Evolutionary conservation across 2,113 vertebrate genomes (phyloP).

Genomic region (Felis chaus): DNA sequence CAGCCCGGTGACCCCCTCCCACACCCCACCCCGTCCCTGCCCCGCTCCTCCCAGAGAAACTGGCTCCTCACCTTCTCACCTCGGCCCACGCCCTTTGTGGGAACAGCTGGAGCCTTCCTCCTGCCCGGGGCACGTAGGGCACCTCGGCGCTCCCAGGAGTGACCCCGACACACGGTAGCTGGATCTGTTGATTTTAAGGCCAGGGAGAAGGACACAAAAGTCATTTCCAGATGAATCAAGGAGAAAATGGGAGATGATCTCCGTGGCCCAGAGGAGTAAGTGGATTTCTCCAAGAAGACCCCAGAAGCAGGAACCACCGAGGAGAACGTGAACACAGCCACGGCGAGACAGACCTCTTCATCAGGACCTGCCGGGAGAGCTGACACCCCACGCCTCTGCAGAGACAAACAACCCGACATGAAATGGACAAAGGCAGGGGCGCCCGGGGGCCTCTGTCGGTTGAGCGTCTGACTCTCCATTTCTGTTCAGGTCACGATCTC

Average conservation of each 20-base stretch:
- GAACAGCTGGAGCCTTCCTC: accelerated
- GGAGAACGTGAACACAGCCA: background rate
- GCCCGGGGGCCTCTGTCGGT: no score
- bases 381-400: background rate
- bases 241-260: background rate
- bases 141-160: background rate
- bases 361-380: accelerated
- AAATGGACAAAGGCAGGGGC: background rate
- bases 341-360: no score
- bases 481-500: no score
- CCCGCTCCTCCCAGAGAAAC: background rate
- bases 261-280: background rate
- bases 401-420: background rate
- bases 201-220: no score
- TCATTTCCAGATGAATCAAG: background rate
- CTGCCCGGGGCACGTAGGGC: accelerated
- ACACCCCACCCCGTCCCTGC: background rate
- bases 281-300: background rate
- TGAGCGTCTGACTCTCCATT: no score
- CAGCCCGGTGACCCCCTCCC: background rate
- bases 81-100: background rate
- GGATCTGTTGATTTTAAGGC: background rate
- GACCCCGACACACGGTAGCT: background rate
- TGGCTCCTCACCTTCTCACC: background rate
- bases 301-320: background rate